Conservation (phyloP, 2,113 vertebrate species). For the Zapornia atra region DNA sequence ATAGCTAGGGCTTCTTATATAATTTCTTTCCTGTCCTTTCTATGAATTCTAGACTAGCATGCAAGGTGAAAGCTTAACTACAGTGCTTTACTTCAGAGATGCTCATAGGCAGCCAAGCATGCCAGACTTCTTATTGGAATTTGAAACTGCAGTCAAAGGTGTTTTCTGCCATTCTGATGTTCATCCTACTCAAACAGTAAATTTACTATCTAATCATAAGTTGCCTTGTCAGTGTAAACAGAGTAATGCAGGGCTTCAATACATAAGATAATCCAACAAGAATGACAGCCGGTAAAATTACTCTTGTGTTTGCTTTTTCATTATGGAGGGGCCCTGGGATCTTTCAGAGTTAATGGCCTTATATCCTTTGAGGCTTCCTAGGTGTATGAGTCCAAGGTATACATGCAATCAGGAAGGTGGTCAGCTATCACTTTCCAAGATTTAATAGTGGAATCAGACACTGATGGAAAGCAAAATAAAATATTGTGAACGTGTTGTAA, state of each 20-base stretch:
- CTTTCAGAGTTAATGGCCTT: conserved; percentile 4
- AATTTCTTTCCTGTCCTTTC: conserved; percentile 6
- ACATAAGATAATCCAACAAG: conserved; percentile 41
- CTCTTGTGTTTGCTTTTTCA: conserved; percentile 24
- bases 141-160: conserved; percentile 31
- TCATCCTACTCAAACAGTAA: conserved; percentile 60
- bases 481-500: background rate
- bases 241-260: conserved; percentile 22
- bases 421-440: background rate
- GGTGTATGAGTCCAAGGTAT: background rate
- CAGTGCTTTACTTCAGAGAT: conserved; percentile 31
- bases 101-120: conserved; percentile 20
- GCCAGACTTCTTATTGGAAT: conserved; percentile 45
- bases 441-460: background rate
- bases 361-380: background rate
- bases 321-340: conserved; percentile 32
- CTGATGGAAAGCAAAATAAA: background rate
- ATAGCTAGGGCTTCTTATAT: background rate
- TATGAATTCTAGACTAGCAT: background rate
- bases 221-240: conserved; percentile 62
- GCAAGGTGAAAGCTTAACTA: conserved; percentile 55
- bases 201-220: conserved; percentile 67
- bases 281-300: conserved; percentile 46
- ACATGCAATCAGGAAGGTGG: background rate
- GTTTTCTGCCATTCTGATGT: conserved; percentile 20